Evolutionary conservation across 2,113 vertebrate genomes (phyloP), one percentile per base, ranked within the genome.

Genomic region (Capreolus pygargus): DNA sequence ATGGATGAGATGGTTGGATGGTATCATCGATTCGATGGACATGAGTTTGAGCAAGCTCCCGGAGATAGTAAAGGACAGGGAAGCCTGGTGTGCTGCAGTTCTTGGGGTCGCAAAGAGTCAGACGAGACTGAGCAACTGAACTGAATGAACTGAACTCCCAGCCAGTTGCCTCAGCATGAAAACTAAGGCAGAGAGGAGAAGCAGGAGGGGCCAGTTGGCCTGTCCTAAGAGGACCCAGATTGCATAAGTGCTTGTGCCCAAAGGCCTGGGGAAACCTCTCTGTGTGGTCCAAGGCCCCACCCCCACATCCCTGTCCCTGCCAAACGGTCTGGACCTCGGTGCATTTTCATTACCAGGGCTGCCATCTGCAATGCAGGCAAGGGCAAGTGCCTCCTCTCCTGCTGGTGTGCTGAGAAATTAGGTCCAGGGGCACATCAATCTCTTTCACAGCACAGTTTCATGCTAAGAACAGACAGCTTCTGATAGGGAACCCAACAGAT

Each of bases 391-490:
- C 25, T 93, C 76, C 79, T 78, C 79, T 91, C 36, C 33, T 8
- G 9, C 57, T 28, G 21, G 27, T 84, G 57, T 33, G 76, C 78
- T 96, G 89, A 87, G 64, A 96, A 86, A 91, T 78, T 81, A 87
- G 33, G 47, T 47, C 30, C 33, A 54, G 86, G 79, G 58, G 17
- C 54, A 50, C 50, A 89, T 88, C 94, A 86, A 1, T 95, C 86
- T 96, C 36, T 87, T 76, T 94, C 74, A 67, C 16, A 39, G 64
- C 76, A 57, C 74, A 60, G 43, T 61, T 86, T 67, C 23, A 39
- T 57, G 25, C 82, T 82, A 81, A 89, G 45, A 97, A 64, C 33
- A 86, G 79, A 70, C 70, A 91, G 64, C 78, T 87, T 97, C 93
- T 61, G 50, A 36, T n/a, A 78, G 50, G 67, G 82, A 84, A 78